Conservation (phyloP, 2,888 invertebrate species). For the Papilio elwesi region DNA sequence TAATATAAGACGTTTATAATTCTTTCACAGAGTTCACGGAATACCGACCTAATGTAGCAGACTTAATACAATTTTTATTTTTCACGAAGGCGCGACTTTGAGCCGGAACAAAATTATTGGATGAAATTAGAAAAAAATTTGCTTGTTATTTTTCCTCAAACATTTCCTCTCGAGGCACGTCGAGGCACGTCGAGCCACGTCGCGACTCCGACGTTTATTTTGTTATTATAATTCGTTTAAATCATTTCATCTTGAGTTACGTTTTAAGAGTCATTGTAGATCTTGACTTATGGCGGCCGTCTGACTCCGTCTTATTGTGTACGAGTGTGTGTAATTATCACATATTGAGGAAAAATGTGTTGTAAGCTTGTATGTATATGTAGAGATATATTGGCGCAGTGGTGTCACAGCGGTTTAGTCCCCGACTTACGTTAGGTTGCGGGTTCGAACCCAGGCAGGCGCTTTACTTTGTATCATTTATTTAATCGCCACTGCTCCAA, state of each 20-base stretch:
- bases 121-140: constrained; percentile 15
- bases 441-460: too few species aligned
- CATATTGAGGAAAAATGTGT: too few species aligned
- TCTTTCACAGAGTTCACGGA: neutral
- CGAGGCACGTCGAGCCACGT: constrained; percentile 11
- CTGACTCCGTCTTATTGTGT: neutral
- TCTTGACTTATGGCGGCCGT: neutral
- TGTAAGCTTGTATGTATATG: too few species aligned
- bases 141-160: neutral
- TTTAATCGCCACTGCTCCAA: too few species aligned
- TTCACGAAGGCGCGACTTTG: constrained; percentile 8
- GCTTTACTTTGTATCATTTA: too few species aligned
- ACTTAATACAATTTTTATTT: constrained; percentile 22
- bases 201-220: neutral
- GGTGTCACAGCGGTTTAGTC: too few species aligned
- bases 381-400: too few species aligned
- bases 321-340: neutral
- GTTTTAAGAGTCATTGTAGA: neutral
- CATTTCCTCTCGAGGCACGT: constrained; percentile 7
- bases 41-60: constrained; percentile 8
- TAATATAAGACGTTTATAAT: too few species aligned
- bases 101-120: constrained; percentile 27
- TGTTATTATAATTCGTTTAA: constrained; percentile 17
- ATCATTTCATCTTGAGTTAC: constrained; percentile 10
- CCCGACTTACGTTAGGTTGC: too few species aligned